Conservation (phyloP, 2,113 vertebrate genomes). For the Salvelinus alpinus region DNA sequence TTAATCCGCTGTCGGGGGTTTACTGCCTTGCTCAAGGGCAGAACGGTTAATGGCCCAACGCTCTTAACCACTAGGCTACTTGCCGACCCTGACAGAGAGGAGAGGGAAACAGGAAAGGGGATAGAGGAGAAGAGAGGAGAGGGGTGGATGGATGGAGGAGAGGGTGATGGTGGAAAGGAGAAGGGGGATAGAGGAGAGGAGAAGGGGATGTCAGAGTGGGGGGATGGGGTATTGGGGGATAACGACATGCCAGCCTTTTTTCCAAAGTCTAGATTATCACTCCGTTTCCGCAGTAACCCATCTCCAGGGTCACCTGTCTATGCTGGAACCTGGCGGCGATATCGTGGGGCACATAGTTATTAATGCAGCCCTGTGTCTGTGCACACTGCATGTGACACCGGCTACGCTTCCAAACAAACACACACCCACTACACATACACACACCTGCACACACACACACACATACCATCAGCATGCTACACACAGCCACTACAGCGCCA, state of each 20-base stretch:
- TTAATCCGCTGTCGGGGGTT: too few species aligned
- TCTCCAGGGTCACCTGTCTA: constrained; percentile 46
- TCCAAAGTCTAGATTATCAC: constrained; percentile 45
- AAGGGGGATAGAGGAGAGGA: background rate
- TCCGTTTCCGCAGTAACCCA: constrained; percentile 35
- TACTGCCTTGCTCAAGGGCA: too few species aligned
- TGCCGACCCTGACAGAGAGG: background rate
- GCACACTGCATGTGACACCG: constrained; percentile 31
- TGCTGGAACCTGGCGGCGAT: constrained; percentile 39
- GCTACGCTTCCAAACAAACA: constrained; percentile 25
- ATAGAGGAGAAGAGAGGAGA: background rate
- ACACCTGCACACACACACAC: too few species aligned
- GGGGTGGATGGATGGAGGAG: background rate
- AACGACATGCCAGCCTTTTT: constrained; percentile 24
- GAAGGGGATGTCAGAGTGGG: background rate
- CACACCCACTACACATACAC: constrained; percentile 3
- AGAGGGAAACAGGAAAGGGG: background rate
- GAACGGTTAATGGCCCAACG: too few species aligned
- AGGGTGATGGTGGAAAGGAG: too few species aligned
- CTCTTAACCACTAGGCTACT: background rate
- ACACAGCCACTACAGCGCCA: too few species aligned
- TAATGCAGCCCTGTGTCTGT: constrained; percentile 43
- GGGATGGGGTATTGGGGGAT: background rate
- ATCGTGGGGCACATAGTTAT: constrained; percentile 42
- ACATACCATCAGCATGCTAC: too few species aligned